Base-by-base conservation (phyloP, 2,113 vertebrate genomes). In the Neolamprologus sp. region DNA sequence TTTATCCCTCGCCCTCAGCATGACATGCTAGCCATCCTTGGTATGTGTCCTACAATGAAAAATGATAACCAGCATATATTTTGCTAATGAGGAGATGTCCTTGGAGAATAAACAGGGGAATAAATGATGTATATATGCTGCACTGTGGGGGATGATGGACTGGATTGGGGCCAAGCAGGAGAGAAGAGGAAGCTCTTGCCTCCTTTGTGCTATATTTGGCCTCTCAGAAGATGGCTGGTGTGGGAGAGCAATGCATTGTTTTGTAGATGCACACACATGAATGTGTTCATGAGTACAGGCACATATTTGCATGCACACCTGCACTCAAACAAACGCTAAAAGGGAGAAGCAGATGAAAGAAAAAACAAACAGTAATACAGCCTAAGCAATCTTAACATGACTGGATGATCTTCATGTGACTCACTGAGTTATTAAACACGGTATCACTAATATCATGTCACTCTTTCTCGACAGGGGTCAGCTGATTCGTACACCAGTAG, bases 401-500 rank as follows among this genome's bases (percentile, higher is more conserved):
- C 5, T 13, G 54, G 82, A 23, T 75, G 31, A 81, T 79, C 63
- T 42, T 35, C 16, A 73, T 57, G 28, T 54, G 45, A 37, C 17
- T 49, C 6, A 40, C 82, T 33, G 75, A 37, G 68, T 37, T 17
- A 81, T 57, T 11, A 14, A 53, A 73, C 63, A 11, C 7, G 16
- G 9, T 23, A 49, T 47, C 13, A 53, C 35, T n/a, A 42, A 83
- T 57, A 60, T 35, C 42, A 7, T 12, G 28, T 8, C 26, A 23
- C 83, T 91, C 37, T 84, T 37, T 90, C 75, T 45, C 26, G 53
- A 78, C 95, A 99, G 98, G 98, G 98, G 94, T 99, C 98, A 90
- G 98, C 98, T 26, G 98, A 99, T 97, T 99, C 98, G 90, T 99
- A 99, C 90, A 99, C 98, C 94, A 99, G 98, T 97, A 98, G 98